Evolutionary conservation across 2,888 invertebrate genomes (phyloP), one percentile per base, ranked within the genome.

Genomic region (Willowsia nigromaculata): DNA sequence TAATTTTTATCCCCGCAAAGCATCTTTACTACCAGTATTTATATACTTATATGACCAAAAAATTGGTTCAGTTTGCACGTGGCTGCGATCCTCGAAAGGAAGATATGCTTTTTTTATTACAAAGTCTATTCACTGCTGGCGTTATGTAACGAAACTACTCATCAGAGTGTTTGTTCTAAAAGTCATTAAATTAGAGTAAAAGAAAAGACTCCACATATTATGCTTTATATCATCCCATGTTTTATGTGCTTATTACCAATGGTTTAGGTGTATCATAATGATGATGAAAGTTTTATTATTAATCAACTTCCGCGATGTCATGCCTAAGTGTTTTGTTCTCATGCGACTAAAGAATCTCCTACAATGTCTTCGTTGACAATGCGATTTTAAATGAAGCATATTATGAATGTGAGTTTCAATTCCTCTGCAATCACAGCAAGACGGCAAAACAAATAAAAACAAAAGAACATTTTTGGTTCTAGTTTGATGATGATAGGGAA

Each of bases 1-100:
- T 71, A 40, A 71, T 71, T 71, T 25, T 71, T 71, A 71, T 71
- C 68, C 30, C 37, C 40, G 40, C 37, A 71, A n/a, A 71, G 40
- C 37, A 71, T 40, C 40, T 71, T 71, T 65, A 47, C 13, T 9
- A 65, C n/a, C 13, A 43, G 9, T 43, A 43, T 43, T 71, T 71
- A 40, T 18, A 65, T 65, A 65, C 37, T 71, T 71, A 71, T 43
- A 71, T 71, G 68, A 40, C 37, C 68, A 71, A 71, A 71, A 7
- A 9, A 15, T 71, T n/a, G n/a, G n/a, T 71, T n/a, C 40, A 71
- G 18, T 33, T 71, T 71, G 68, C 68, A 71, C 68, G 68, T 71
- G 68, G 68, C 68, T 40, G 1, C n/a, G 9, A 1, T 11, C 25
- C 40, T 2, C n/a, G n/a, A n/a, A 37, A 40, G 40, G 40, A 71